A percentile compares a stretch with the other conserved stretches of the same genome.
Conservation (phyloP, 64 coral and sea anemone genomes). For the Anthopleura sola region DNA sequence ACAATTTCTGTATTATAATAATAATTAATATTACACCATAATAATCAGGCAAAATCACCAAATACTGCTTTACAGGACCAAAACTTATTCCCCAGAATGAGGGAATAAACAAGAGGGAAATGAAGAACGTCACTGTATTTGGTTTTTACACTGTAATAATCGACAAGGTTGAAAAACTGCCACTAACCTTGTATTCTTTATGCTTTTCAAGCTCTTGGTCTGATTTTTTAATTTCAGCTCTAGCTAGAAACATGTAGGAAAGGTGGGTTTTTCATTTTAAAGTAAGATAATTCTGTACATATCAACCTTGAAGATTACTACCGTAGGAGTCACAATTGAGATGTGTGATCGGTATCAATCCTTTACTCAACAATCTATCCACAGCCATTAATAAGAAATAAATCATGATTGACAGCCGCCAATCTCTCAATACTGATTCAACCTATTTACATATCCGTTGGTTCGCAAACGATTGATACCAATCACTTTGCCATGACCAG, state of each 20-base stretch:
- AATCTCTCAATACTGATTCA: background rate
- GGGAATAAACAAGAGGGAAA: background rate
- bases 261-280: background rate
- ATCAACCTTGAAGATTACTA: background rate
- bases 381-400: background rate
- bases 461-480: background rate
- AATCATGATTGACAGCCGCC: background rate
- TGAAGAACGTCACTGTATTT: background rate
- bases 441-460: background rate
- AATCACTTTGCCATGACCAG: background rate
- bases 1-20: conserved; percentile 24
- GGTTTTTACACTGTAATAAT: background rate
- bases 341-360: background rate
- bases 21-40: conserved; percentile 8
- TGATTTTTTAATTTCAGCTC: background rate
- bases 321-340: background rate
- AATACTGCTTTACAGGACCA: conserved; percentile 8
- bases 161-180: background rate
- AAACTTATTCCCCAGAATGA: background rate
- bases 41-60: conserved; percentile 11
- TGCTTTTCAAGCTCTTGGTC: background rate
- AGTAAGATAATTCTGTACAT: background rate
- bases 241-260: conserved; percentile 3
- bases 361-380: background rate
- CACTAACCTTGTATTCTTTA: background rate